Evolutionary conservation across 2,888 invertebrate species (phyloP).

Genomic region (Stramonita haemastoma): DNA sequence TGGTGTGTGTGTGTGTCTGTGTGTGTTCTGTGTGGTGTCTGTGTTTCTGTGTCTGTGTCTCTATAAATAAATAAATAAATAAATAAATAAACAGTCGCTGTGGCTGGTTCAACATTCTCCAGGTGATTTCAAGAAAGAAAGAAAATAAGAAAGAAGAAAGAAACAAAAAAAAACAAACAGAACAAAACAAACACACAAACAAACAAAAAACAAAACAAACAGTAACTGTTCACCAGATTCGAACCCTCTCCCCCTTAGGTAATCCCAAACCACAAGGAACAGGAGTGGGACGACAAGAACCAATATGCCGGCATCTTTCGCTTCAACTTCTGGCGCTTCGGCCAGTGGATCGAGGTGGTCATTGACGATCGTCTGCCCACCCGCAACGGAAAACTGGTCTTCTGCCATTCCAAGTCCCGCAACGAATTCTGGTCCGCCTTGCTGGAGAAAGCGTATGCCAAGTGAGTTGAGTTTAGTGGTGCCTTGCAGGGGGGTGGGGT

Average conservation of each 20-base stretch:
- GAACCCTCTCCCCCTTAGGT: constrained; percentile 75
- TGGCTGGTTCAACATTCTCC: no score
- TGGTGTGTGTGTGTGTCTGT: neutral
- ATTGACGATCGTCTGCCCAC: constrained; percentile 81
- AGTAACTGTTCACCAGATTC: neutral
- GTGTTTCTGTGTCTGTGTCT: no score
- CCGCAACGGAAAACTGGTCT: constrained; percentile 81
- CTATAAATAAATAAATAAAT: no score
- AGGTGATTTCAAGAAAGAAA: no score
- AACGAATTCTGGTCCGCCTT: constrained; percentile 83
- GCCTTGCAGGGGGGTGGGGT: neutral
- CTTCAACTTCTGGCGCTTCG: constrained; percentile 81
- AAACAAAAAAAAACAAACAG: neutral
- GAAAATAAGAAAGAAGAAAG: neutral
- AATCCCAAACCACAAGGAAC: constrained; percentile 80
- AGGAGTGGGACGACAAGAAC: constrained; percentile 77
- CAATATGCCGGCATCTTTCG: constrained; percentile 80
- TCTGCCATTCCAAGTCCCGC: constrained; percentile 79
- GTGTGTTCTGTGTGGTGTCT: neutral
- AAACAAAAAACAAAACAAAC: neutral
- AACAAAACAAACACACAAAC: neutral
- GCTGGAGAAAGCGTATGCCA: constrained; percentile 83
- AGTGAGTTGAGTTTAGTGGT: constrained; percentile 79
- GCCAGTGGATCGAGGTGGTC: constrained; percentile 81
- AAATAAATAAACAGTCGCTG: no score